Percentiles rank a stretch among this genome's conserved stretches.
phyloP scores from a whole-genome alignment of 2,888 invertebrate species.

The Patella depressa region DNA sequence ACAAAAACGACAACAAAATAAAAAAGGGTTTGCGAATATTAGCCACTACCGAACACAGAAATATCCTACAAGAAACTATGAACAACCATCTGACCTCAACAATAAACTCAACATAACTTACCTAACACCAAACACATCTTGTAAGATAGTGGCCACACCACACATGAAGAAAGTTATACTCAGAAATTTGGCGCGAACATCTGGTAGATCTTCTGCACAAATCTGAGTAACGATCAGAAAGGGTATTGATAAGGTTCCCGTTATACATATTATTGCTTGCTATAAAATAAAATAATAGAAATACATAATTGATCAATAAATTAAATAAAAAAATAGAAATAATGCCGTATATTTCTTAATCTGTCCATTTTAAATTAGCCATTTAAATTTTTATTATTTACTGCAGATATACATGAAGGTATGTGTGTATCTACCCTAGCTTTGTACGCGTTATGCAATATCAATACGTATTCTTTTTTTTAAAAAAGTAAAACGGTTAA shows the following conservation, averaged over 20 bases:
- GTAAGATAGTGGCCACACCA: slow-evolving; percentile 50
- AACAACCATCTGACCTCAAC: too few species aligned
- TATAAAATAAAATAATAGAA: slow-evolving; percentile 25
- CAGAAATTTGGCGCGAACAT: slow-evolving; percentile 47
- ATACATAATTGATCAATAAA: not conserved
- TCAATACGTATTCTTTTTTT: too few species aligned
- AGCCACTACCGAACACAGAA: too few species aligned
- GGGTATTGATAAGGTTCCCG: slow-evolving; percentile 50
- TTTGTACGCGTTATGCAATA: too few species aligned
- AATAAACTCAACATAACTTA: slow-evolving; percentile 16
- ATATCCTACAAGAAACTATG: too few species aligned
- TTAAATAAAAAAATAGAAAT: too few species aligned
- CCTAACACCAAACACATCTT: slow-evolving; percentile 52
- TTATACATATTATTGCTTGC: slow-evolving; percentile 55
- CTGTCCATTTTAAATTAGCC: too few species aligned
- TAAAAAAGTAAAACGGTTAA: too few species aligned
- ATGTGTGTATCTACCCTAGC: too few species aligned
- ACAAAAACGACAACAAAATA: not conserved
- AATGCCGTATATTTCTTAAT: too few species aligned
- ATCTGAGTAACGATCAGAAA: slow-evolving; percentile 45
- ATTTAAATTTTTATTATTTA: too few species aligned
- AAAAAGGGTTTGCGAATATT: not conserved
- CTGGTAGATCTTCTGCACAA: slow-evolving; percentile 41
- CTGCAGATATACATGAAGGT: too few species aligned
- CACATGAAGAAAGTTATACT: slow-evolving; percentile 57